Conservation (phyloP, 2,113 vertebrate genomes). For the Pseudolaguvia tuberculata region DNA sequence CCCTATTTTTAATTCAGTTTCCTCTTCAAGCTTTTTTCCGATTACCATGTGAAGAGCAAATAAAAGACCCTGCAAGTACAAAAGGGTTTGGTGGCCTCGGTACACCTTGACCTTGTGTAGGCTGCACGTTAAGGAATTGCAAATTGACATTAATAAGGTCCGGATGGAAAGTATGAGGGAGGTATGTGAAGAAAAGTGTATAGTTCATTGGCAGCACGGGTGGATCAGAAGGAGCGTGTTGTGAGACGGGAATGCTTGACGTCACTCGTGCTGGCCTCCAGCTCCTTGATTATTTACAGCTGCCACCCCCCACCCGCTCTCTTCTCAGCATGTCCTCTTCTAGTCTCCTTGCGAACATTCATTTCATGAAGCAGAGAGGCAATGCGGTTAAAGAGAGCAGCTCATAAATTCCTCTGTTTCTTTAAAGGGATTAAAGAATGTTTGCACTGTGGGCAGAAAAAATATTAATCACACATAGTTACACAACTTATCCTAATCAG, state of each 20-base stretch:
- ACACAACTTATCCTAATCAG: background rate
- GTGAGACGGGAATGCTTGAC: slow-evolving; percentile 49
- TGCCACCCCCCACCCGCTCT: slow-evolving; percentile 36
- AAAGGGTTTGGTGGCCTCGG: slow-evolving; percentile 15
- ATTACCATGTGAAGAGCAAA: slow-evolving; percentile 20
- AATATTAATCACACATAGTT: background rate
- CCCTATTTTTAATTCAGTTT: slow-evolving; percentile 2
- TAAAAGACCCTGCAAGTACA: slow-evolving; percentile 37
- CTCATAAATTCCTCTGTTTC: background rate
- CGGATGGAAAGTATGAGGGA: slow-evolving; percentile 39
- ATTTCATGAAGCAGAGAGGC: background rate
- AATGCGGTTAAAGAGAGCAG: background rate
- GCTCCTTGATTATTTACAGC: slow-evolving; percentile 53
- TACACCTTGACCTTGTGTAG: slow-evolving; percentile 35
- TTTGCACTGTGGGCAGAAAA: background rate
- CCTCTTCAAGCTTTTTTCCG: slow-evolving; percentile 6
- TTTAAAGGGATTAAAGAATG: background rate
- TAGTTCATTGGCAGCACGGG: slow-evolving; percentile 28
- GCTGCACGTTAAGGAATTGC: slow-evolving; percentile 12
- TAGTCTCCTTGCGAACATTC: slow-evolving; percentile 25
- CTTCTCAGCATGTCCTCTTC: slow-evolving; percentile 30
- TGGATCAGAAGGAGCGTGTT: slow-evolving; percentile 41
- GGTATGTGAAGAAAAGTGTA: slow-evolving; percentile 30
- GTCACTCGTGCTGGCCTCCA: slow-evolving; percentile 45
- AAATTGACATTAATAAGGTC: slow-evolving; percentile 43